Conservation (phyloP, 2,113 vertebrate species). For the Hucho hucho region DNA sequence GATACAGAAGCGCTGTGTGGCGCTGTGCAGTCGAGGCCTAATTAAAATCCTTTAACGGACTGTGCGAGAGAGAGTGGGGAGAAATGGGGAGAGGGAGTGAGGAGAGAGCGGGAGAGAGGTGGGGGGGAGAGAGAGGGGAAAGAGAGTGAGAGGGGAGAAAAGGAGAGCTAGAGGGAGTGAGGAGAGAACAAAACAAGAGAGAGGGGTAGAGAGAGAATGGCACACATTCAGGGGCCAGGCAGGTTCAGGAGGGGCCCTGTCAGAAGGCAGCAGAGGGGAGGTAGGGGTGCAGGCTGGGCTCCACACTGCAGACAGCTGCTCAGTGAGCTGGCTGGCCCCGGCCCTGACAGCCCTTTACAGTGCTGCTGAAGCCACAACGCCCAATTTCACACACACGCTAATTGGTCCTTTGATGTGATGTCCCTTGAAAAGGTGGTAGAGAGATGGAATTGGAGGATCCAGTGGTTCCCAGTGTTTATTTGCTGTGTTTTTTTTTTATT, state of each 20-base stretch:
- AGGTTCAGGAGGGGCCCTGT: conserved; percentile 65
- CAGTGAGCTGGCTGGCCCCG: conserved; percentile 44
- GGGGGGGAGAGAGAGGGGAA: conserved; percentile 44
- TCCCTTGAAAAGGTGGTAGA: conserved; percentile 83
- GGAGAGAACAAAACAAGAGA: conserved; percentile 14
- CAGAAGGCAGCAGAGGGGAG: conserved; percentile 25
- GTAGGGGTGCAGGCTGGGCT: conserved; percentile 37
- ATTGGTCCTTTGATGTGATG: conserved; percentile 94
- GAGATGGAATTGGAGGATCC: conserved; percentile 63
- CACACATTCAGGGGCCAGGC: conserved; percentile 57
- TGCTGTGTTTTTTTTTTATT: conserved; percentile 39
- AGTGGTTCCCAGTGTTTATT: conserved; percentile 68
- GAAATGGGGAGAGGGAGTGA: background rate
- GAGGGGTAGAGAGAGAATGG: conserved; percentile 58
- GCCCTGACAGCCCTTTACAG: conserved; percentile 62
- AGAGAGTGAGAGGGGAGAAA: conserved; percentile 58
- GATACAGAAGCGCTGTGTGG: conserved; percentile 75
- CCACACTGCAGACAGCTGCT: conserved; percentile 70
- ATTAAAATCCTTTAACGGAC: conserved; percentile 86
- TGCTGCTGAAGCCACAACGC: conserved; percentile 72
- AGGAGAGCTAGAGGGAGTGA: conserved; percentile 54
- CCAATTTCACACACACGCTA: conserved; percentile 89
- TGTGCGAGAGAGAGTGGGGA: conserved; percentile 55
- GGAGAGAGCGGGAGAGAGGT: conserved; percentile 61
- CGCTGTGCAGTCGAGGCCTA: conserved; percentile 80